These are phyloP conservation scores for Epizoanthus illoricatus DNA, from an alignment of 92 coral and sea anemone genomes.

Conservation along the genomic window DNA sequence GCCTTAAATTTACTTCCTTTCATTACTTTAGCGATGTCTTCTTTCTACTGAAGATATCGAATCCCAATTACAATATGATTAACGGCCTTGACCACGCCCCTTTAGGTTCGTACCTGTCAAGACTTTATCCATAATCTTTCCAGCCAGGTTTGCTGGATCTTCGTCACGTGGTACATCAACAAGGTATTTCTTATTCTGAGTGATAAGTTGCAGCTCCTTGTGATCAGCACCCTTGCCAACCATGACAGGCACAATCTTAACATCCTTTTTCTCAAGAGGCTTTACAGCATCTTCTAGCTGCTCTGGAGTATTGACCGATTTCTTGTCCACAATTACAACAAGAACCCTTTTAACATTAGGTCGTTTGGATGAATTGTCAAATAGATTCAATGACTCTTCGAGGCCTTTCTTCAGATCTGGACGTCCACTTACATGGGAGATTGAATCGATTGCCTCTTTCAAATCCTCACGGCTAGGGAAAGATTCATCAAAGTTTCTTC, in stretches of 20 bases:
- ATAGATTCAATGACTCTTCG: constrained; percentile 49
- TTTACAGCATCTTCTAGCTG: constrained; percentile 47
- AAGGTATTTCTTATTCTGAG: constrained; percentile 58
- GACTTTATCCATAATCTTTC: constrained; percentile 70
- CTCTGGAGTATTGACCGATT: constrained; percentile 32
- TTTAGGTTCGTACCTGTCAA: constrained; percentile 49
- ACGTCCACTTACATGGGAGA: constrained; percentile 37
- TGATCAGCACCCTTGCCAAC: constrained; percentile 61
- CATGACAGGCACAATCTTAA: constrained; percentile 79
- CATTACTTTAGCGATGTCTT: no score
- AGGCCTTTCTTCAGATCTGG: constrained; percentile 72
- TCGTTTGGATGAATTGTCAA: constrained; percentile 52
- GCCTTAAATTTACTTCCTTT: no score
- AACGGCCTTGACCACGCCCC: no score
- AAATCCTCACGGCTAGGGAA: constrained; percentile 23
- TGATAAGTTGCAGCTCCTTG: constrained; percentile 49
- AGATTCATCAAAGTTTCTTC: constrained; percentile 44
- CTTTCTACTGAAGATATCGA: no score
- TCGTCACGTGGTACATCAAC: constrained; percentile 52
- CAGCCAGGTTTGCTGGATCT: constrained; percentile 58
- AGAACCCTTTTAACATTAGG: constrained; percentile 65
- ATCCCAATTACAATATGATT: no score
- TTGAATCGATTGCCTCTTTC: constrained; percentile 42
- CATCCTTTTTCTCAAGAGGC: constrained; percentile 56
- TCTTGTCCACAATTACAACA: constrained; percentile 63